Evolutionary conservation across 2,888 invertebrate genomes (phyloP), one percentile per base, ranked within the genome.

Genomic region (Ectemnius cavifrons): DNA sequence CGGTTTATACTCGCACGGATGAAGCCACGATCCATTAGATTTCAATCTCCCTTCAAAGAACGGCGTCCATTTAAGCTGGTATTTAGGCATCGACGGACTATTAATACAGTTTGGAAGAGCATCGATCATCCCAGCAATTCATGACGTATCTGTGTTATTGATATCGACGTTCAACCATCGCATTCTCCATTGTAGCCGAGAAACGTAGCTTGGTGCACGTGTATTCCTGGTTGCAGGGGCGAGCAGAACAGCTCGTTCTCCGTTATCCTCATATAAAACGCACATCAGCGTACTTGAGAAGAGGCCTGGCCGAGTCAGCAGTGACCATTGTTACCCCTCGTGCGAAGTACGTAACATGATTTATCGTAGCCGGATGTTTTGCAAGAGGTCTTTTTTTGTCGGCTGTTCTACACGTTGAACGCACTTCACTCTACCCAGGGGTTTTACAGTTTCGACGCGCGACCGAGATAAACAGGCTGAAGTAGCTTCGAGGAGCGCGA

Each of bases 361-460:
- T 79, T 77, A 80, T 80, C 45, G 80, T 66, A 68, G 63, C 37
- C 63, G 72, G 68, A 71, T 77, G 80, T 73, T 79, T 79, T 75
- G 79, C 77, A 75, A 75, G 74, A 70, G 56, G 69, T 79, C 76
- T 69, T 76, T 58, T 47, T 52, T 52, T 52, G 14, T 2, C 52
- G 52, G 14, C 16, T 16, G 5, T 16, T 52, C 52, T 13, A 5
- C n/a, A 14, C 16, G 52, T 5, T 16, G 52, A 16, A 52, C 52
- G 52, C 52, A 52, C 52, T 52, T 5, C 52, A 52, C 52, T 37
- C 8, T 11, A 37, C 37, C 37, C 8, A 37, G 23, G 23, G 23
- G 37, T 11, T 37, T 37, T 37, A 37, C 37, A 37, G 37, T 37
- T 37, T 37, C 37, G 8, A 37, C 37, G 37, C 11, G 37, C 67